Evolutionary conservation across 2,888 invertebrate species (phyloP), one percentile per base, ranked within the genome.

Genomic region (Serrognathus titanus): DNA sequence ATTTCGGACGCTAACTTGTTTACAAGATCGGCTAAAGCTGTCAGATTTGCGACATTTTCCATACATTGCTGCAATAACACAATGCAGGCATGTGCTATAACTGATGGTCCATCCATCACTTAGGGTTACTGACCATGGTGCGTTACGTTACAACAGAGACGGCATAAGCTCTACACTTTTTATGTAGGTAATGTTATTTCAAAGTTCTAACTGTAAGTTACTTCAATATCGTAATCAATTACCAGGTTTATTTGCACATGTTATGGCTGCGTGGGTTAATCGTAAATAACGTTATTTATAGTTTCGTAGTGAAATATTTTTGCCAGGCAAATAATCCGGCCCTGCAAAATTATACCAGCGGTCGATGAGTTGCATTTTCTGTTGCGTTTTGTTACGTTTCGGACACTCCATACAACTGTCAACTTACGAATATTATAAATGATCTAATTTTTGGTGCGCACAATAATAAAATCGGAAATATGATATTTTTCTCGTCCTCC

Each of bases 361-460:
- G 72, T 65, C 70, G 66, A 72, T 76, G 76, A 76, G 69, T 75
- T 72, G 71, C 74, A 71, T 69, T 69, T 69, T 66, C 61, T 62
- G 57, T 69, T 69, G 63, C 67, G 60, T 72, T 69, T 67, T 65
- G 67, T 71, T 72, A 64, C 71, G 68, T 67, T 63, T 70, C 70
- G 75, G 74, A 73, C 75, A 71, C 66, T 70, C 68, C 69, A 73
- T 72, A 66, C 71, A 75, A 69, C 68, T 72, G 75, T 76, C 75
- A 31, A 76, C 72, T 75, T 75, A 74, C 68, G 67, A 72, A 75
- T 75, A 75, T 75, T 75, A 75, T 75, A 75, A 75, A 75, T 75
- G 75, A 66, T 72, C 67, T 67, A 71, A 72, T 75, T 74, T 66
- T 71, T 68, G n/a, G 66, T 69, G 63, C 63, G 57, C 59, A 65